Conservation (phyloP, 2,113 vertebrate species). For the Perca fluviatilis region DNA sequence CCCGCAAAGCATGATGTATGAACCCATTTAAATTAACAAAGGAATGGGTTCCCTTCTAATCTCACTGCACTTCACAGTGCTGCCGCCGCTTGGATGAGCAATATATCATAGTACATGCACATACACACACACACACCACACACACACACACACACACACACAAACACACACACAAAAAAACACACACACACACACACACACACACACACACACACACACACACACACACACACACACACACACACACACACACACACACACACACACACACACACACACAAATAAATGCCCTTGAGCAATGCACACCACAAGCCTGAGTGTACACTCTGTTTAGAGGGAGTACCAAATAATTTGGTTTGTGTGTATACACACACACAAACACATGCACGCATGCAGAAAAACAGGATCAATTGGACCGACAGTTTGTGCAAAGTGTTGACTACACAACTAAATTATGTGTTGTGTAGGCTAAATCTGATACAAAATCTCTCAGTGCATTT, state of each 20-base stretch:
- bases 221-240: conserved; percentile 80
- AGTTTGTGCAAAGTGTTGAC: conserved; percentile 45
- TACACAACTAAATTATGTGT: conserved; percentile 48
- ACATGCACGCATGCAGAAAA: conserved; percentile 1
- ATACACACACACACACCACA: conserved; percentile 74
- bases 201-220: conserved; percentile 83
- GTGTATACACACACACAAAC: conserved; percentile 5
- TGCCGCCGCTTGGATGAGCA: conserved; percentile 92
- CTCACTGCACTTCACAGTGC: conserved; percentile 92
- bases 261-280: conserved; percentile 82
- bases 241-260: conserved; percentile 80
- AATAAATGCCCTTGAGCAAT: conserved; percentile 89
- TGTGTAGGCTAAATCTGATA: conserved; percentile 43
- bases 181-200: conserved; percentile 82
- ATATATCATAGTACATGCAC: conserved; percentile 91
- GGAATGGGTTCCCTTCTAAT: conserved; percentile 96
- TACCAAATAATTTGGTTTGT: conserved; percentile 88
- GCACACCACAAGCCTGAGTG: conserved; percentile 88
- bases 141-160: conserved; percentile 81
- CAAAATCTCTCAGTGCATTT: conserved; percentile 51
- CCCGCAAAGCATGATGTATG: conserved; percentile 97
- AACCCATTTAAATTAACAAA: conserved; percentile 99
- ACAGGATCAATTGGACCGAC: conserved; percentile 24
- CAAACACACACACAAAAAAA: conserved; percentile 72
- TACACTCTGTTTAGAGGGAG: conserved; percentile 87